A percentile compares a stretch with the other conserved stretches of the same genome.
Evolutionary conservation across 2,797 vertebrate genomes (phyloP).

Genomic region (Oceanodroma leucorhoa): DNA sequence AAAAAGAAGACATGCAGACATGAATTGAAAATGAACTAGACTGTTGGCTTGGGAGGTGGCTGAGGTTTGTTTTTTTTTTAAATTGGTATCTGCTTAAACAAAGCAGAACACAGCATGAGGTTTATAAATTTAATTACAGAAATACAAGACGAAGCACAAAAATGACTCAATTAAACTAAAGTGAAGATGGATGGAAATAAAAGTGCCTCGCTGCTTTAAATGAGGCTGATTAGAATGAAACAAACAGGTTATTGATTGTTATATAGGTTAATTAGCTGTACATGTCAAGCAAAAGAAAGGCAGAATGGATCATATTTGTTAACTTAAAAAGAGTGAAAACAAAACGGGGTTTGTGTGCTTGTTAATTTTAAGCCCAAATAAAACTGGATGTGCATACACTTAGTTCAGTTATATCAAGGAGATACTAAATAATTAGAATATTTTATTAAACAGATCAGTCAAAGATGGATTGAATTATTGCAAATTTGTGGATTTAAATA

Average conservation of each 20-base stretch:
- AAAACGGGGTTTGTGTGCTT: neutral
- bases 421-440: neutral
- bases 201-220: constrained; percentile 8
- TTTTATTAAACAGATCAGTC: neutral
- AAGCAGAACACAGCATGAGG: constrained; percentile 13
- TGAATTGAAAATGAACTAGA: neutral
- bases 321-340: neutral
- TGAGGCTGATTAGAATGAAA: constrained; percentile 23
- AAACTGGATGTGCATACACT: neutral
- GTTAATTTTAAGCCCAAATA: neutral
- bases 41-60: neutral
- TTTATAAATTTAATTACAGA: constrained; percentile 38
- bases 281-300: constrained; percentile 3
- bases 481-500: neutral
- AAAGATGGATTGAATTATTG: neutral
- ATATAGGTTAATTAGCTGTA: constrained; percentile 15
- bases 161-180: constrained; percentile 30
- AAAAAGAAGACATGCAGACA: neutral
- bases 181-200: constrained; percentile 15
- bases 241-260: constrained; percentile 12
- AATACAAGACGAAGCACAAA: constrained; percentile 21
- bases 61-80: neutral
- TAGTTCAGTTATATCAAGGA: neutral
- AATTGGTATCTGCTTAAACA: neutral
- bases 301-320: neutral